Conservation (phyloP, 2,797 vertebrate genomes). For the Linurgus olivaceus region DNA sequence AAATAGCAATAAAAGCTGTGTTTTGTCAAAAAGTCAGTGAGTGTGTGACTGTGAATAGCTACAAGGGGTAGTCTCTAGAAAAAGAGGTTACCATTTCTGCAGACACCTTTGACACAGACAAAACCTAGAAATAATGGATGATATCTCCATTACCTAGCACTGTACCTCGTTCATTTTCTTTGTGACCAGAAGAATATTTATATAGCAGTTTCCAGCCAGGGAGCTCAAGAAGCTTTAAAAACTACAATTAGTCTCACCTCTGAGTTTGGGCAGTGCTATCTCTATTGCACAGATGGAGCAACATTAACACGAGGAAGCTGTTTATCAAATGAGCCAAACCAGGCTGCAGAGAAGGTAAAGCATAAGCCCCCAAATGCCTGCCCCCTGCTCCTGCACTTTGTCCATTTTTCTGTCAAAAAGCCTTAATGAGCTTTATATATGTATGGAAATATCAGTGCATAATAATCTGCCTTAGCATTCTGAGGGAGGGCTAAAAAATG, state of each 20-base stretch:
- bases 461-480: slow-evolving; percentile 54
- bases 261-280: slow-evolving; percentile 15
- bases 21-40: slow-evolving; percentile 13
- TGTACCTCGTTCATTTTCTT: neutral
- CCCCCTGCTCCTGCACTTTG: neutral
- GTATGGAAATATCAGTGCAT: slow-evolving; percentile 49
- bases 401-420: neutral
- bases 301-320: neutral
- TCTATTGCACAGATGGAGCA: slow-evolving; percentile 9
- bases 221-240: slow-evolving; percentile 18
- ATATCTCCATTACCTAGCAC: neutral
- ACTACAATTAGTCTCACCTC: neutral
- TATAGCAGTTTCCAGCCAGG: neutral
- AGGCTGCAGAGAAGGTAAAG: neutral
- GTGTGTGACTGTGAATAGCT: slow-evolving; percentile 36
- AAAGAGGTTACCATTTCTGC: neutral
- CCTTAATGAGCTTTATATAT: slow-evolving; percentile 52
- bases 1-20: slow-evolving; percentile 7
- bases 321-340: slow-evolving; percentile 28
- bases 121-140: neutral
- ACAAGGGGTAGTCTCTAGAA: neutral
- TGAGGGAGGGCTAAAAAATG: slow-evolving; percentile 40
- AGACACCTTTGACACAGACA: neutral
- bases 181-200: slow-evolving; percentile 18
- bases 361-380: neutral